Conservation (phyloP, 2,797 vertebrate species). For the Synaphobranchus kaupii region DNA sequence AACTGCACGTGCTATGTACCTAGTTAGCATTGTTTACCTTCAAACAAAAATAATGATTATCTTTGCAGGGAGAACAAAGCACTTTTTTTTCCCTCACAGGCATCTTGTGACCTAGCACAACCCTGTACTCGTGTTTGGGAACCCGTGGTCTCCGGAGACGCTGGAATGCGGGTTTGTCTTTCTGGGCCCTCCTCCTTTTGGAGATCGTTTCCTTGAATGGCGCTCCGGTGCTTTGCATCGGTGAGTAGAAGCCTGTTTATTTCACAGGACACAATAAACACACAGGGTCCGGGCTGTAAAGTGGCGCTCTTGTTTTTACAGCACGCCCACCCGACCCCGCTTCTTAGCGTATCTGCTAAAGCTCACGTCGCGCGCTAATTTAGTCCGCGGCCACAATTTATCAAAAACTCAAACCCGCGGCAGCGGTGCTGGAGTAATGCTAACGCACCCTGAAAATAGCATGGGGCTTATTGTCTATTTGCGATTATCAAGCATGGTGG, state of each 20-base stretch:
- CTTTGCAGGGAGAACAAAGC: neutral
- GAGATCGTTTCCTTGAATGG: neutral
- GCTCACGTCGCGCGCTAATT: neutral
- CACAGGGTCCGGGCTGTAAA: neutral
- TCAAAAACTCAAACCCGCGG: neutral
- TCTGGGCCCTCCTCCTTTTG: neutral
- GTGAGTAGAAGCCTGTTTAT: slow-evolving; percentile 3
- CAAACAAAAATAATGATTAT: neutral
- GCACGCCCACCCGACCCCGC: neutral
- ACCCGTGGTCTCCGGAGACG: neutral
- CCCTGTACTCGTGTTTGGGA: neutral
- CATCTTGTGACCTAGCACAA: neutral
- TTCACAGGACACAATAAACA: slow-evolving; percentile 7
- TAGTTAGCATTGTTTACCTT: neutral
- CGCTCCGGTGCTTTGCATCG: neutral
- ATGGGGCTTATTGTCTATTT: neutral
- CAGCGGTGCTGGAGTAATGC: neutral
- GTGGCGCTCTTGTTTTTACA: neutral
- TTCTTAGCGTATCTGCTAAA: neutral
- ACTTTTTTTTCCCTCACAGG: neutral
- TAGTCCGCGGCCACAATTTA: neutral
- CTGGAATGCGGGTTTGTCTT: slow-evolving; percentile 8
- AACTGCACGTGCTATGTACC: neutral
- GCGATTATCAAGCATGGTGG: neutral
- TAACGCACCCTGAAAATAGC: neutral